Conservation (phyloP, 2,888 invertebrate species). For the Galeruca laticollis region DNA sequence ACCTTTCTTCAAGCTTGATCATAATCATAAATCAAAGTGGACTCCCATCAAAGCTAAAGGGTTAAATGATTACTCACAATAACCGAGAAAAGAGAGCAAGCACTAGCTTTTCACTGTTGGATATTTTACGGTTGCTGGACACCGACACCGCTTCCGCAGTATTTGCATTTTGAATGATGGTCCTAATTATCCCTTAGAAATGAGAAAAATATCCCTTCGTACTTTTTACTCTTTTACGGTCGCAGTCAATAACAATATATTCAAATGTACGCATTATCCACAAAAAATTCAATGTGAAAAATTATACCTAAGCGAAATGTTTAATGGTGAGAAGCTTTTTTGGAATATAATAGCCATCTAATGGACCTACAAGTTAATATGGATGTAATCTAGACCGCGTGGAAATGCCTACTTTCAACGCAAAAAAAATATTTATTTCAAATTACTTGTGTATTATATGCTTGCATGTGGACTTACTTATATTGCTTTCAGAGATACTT, state of each 20-base stretch:
- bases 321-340: slow-evolving; percentile 6
- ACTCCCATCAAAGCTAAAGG: slow-evolving; percentile 57
- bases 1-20: slow-evolving; percentile 26
- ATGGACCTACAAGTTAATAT: not conserved
- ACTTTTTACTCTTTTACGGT: slow-evolving; percentile 30
- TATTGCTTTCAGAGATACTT: no score
- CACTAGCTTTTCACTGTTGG: slow-evolving; percentile 46
- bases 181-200: slow-evolving; percentile 46
- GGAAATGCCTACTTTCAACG: no score
- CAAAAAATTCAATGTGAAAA: slow-evolving; percentile 24
- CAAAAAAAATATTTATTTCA: no score
- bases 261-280: slow-evolving; percentile 19
- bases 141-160: slow-evolving; percentile 45
- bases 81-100: slow-evolving; percentile 55
- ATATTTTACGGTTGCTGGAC: slow-evolving; percentile 48
- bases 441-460: no score
- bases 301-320: slow-evolving; percentile 13
- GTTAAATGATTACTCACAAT: slow-evolving; percentile 65
- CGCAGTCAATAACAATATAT: slow-evolving; percentile 19
- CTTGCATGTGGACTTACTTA: no score
- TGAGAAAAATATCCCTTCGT: slow-evolving; percentile 43
- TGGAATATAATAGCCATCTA: slow-evolving; percentile 7
- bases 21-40: slow-evolving; percentile 46
- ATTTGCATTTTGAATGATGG: slow-evolving; percentile 49
- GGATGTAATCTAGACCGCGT: no score